phyloP scores from a whole-genome alignment of 2,888 invertebrate genomes.

The Trachelus tabidus region DNA sequence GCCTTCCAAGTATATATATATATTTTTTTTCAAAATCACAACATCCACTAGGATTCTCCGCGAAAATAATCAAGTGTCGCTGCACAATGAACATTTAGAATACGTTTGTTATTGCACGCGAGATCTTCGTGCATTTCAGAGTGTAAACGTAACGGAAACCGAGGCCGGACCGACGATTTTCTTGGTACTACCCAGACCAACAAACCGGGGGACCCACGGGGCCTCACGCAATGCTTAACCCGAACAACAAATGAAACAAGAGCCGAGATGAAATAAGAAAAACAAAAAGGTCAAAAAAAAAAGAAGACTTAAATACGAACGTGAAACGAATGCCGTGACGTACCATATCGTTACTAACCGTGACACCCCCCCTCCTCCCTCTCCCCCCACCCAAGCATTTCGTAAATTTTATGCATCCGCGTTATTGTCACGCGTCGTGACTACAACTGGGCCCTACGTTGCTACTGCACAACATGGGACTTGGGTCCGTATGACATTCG shows the following conservation, averaged over 20 bases:
- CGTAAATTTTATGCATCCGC: slow-evolving; percentile 33
- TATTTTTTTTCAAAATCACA: slow-evolving; percentile 3
- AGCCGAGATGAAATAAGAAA: slow-evolving; percentile 3
- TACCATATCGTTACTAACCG: slow-evolving; percentile 44
- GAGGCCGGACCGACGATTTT: slow-evolving; percentile 7
- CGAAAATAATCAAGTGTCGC: no score
- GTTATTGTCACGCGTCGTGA: slow-evolving; percentile 15
- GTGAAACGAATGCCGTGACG: slow-evolving; percentile 39
- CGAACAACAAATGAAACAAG: slow-evolving; percentile 6
- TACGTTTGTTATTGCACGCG: slow-evolving; percentile 24
- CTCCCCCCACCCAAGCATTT: slow-evolving; percentile 23
- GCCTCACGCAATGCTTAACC: slow-evolving; percentile 2
- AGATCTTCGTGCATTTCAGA: slow-evolving; percentile 11
- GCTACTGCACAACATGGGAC: slow-evolving; percentile 16
- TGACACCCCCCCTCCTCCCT: slow-evolving; percentile 29
- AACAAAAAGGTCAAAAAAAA: slow-evolving; percentile 15
- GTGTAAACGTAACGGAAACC: slow-evolving; percentile 3
- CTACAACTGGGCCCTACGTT: slow-evolving; percentile 12
- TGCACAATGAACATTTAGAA: slow-evolving; percentile 12
- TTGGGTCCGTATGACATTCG: slow-evolving; percentile 4
- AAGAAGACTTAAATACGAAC: slow-evolving; percentile 37
- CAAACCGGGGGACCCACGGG: not conserved
- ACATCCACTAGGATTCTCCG: slow-evolving; percentile 9
- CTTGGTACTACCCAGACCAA: not conserved
- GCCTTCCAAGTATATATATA: not conserved